phyloP scores from a whole-genome alignment of 2,797 vertebrate genomes.

The Serranus cabrilla region DNA sequence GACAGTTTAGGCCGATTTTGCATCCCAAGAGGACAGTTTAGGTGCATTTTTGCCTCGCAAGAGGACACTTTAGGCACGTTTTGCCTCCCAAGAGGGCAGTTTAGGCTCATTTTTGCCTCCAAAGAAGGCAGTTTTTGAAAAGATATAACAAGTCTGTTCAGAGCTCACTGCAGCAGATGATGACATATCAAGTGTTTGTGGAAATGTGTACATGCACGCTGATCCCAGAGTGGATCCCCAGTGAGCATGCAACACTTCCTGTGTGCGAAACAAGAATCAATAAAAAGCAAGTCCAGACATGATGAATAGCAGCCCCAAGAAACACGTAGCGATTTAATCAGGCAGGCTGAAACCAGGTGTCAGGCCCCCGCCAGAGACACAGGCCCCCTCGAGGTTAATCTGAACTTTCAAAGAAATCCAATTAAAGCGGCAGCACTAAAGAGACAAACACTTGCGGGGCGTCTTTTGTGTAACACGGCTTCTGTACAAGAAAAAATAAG shows the following conservation, averaged over 20 bases:
- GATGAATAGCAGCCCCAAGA: constrained; percentile 56
- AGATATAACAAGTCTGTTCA: neutral
- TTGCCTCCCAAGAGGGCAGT: too few relatives aligned
- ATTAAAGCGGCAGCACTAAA: constrained; percentile 74
- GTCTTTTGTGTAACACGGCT: constrained; percentile 61
- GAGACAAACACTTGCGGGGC: constrained; percentile 63
- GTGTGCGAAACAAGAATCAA: constrained; percentile 56
- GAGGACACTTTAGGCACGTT: too few relatives aligned
- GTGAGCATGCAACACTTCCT: constrained; percentile 22
- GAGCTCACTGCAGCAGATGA: neutral
- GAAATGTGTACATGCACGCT: neutral
- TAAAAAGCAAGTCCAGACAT: constrained; percentile 54
- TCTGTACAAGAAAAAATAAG: constrained; percentile 45
- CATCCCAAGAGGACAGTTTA: too few relatives aligned
- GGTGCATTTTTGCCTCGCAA: too few relatives aligned
- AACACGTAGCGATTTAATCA: constrained; percentile 69
- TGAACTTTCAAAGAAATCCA: constrained; percentile 81
- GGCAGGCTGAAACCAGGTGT: constrained; percentile 47
- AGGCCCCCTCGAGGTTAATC: constrained; percentile 67
- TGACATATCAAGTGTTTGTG: neutral
- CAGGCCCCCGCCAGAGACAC: constrained; percentile 53
- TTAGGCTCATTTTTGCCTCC: too few relatives aligned
- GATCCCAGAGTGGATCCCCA: constrained; percentile 5
- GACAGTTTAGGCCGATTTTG: too few relatives aligned
- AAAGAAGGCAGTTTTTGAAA: too few relatives aligned